Percentiles rank a stretch among this genome's conserved stretches.
Conservation (phyloP, 2,113 vertebrate genomes). For the Tetraodon nigroviridis region DNA sequence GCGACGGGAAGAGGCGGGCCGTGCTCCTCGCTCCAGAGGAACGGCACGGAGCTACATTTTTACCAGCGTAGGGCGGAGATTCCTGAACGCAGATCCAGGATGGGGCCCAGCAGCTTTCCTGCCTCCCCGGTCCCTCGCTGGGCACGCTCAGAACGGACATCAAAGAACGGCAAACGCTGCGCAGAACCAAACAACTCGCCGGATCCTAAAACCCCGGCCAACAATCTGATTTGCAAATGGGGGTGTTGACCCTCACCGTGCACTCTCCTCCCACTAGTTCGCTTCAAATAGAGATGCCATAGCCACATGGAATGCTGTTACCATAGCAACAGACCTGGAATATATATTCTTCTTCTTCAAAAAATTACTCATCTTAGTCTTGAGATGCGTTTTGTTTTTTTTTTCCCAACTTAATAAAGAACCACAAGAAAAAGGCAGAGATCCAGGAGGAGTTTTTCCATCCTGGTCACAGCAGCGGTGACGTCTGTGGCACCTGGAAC, state of each 20-base stretch:
- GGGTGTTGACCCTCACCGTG: slow-evolving; percentile 53
- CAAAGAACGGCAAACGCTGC: slow-evolving; percentile 9
- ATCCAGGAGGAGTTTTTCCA: too few species aligned
- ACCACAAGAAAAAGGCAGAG: too few species aligned
- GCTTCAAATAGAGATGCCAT: slow-evolving; percentile 58
- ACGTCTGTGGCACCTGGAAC: not conserved
- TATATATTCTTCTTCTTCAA: slow-evolving; percentile 20
- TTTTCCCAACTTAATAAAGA: too few species aligned
- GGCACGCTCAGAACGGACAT: slow-evolving; percentile 41
- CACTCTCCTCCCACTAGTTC: slow-evolving; percentile 60
- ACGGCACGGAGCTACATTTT: slow-evolving; percentile 6
- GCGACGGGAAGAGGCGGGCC: slow-evolving; percentile 20
- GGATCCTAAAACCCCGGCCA: slow-evolving; percentile 16
- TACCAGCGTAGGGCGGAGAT: not conserved
- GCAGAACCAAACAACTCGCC: slow-evolving; percentile 20
- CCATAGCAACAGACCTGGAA: slow-evolving; percentile 58
- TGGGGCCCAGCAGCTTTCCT: not conserved
- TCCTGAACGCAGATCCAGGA: not conserved
- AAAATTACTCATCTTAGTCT: slow-evolving; percentile 59
- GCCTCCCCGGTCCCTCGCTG: slow-evolving; percentile 12
- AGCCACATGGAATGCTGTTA: slow-evolving; percentile 45
- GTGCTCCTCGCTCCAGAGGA: slow-evolving; percentile 10
- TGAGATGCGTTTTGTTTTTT: slow-evolving; percentile 1
- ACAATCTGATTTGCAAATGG: slow-evolving; percentile 41
- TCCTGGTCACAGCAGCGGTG: too few species aligned